Evolutionary conservation across 2,888 invertebrate species (phyloP).

Genomic region (Epirrhoe tristata): DNA sequence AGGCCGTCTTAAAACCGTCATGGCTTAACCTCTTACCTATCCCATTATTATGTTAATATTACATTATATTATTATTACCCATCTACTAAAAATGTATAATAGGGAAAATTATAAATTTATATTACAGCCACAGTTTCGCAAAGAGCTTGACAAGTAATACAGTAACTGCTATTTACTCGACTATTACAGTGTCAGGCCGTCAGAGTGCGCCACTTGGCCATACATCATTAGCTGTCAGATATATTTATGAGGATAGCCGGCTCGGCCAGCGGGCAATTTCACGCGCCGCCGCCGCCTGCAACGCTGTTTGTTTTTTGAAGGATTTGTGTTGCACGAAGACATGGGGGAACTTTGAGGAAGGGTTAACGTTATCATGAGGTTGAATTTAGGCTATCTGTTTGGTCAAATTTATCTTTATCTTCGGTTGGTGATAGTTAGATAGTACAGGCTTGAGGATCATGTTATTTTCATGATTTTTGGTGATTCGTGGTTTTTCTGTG

Average conservation of each 20-base stretch:
- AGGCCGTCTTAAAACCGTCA: too few species aligned
- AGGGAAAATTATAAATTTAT: not conserved
- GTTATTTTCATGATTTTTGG: too few species aligned
- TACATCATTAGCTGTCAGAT: conserved; percentile 55
- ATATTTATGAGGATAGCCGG: conserved; percentile 48
- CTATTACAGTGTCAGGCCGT: conserved; percentile 29
- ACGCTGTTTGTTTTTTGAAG: conserved; percentile 41
- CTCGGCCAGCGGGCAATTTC: conserved; percentile 48
- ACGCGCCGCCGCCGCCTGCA: conserved; percentile 40
- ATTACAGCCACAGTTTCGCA: not conserved
- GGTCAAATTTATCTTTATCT: too few species aligned
- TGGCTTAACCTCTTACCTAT: too few species aligned
- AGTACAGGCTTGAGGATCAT: too few species aligned
- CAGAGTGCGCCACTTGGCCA: conserved; percentile 34
- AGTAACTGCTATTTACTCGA: conserved; percentile 25
- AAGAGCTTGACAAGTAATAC: conserved; percentile 9
- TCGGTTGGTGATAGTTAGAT: too few species aligned
- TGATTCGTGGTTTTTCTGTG: too few species aligned
- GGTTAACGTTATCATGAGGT: not conserved
- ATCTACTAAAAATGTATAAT: too few species aligned
- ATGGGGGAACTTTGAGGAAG: conserved; percentile 1
- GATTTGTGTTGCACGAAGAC: conserved; percentile 26
- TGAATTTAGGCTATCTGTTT: too few species aligned
- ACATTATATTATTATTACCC: too few species aligned
- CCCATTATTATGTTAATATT: too few species aligned